A percentile compares a stretch with the other conserved stretches of the same genome.
Evolutionary conservation across 2,797 vertebrate species (phyloP).

Genomic region (Sternotherus odoratus): DNA sequence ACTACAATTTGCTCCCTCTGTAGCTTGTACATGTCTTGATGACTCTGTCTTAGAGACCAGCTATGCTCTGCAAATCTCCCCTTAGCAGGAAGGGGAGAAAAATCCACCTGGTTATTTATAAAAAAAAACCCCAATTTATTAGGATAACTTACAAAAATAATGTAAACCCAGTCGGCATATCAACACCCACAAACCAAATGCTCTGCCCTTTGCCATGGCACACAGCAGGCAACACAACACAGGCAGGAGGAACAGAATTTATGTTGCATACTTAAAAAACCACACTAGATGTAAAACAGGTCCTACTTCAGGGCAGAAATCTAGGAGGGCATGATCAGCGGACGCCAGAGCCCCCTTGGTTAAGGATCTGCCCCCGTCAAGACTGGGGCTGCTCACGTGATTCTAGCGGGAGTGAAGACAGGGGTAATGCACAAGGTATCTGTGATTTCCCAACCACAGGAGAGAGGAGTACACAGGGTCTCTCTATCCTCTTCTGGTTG

Average conservation of each 20-base stretch:
- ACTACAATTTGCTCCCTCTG: not conserved
- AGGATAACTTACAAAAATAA: not conserved
- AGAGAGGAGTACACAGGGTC: slow-evolving; percentile 74
- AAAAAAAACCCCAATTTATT: fast-evolving
- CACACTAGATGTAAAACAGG: slow-evolving; percentile 44
- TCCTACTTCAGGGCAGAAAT: slow-evolving; percentile 41
- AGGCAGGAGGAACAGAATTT: slow-evolving; percentile 71
- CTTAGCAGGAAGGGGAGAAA: fast-evolving
- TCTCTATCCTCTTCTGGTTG: slow-evolving; percentile 60
- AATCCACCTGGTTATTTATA: not conserved
- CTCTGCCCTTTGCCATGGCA: fast-evolving
- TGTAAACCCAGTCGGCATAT: not conserved
- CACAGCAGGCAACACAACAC: not conserved
- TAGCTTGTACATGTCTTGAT: not conserved
- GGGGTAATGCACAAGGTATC: slow-evolving; percentile 77
- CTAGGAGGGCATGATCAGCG: slow-evolving; percentile 28
- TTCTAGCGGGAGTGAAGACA: slow-evolving; percentile 74
- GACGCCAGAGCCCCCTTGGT: not conserved
- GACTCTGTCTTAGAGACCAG: not conserved
- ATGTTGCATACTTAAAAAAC: slow-evolving; percentile 62
- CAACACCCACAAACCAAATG: not conserved
- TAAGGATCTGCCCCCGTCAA: not conserved
- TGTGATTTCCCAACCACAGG: slow-evolving; percentile 83
- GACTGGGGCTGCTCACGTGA: slow-evolving; percentile 73
- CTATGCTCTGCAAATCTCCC: not conserved